Evolutionary conservation across 2,113 vertebrate genomes (phyloP).

Genomic region (Rhinoptilus africanus): DNA sequence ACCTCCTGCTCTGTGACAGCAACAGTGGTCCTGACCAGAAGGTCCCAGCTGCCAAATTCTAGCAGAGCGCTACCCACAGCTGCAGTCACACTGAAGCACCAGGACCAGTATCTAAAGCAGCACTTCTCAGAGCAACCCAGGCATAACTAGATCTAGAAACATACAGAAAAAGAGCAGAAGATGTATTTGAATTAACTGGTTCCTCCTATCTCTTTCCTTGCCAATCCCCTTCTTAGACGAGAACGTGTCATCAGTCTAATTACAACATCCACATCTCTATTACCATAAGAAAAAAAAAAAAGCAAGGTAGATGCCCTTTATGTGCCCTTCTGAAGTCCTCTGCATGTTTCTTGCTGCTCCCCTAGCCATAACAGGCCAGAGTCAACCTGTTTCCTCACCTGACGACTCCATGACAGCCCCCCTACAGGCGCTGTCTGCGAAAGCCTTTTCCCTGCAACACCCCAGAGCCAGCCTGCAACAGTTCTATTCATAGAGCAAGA

Average conservation of each 20-base stretch:
- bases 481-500: conserved; percentile 26
- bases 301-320: background rate
- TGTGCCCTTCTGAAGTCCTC: background rate
- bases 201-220: background rate
- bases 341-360: background rate
- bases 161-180: background rate
- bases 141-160: background rate
- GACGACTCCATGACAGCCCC: background rate
- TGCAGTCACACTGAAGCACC: background rate
- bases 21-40: background rate
- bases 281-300: background rate
- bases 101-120: background rate
- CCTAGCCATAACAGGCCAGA: background rate
- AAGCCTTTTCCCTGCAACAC: background rate
- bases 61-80: background rate
- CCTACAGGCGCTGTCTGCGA: background rate
- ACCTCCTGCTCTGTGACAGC: background rate
- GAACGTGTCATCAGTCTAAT: background rate
- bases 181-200: background rate
- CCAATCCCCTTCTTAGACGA: background rate
- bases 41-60: background rate
- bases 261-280: background rate
- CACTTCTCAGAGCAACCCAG: background rate
- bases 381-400: background rate
- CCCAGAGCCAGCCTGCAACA: background rate